phyloP scores from a whole-genome alignment of 2,888 invertebrate genomes.

The Melinaea menophilus region DNA sequence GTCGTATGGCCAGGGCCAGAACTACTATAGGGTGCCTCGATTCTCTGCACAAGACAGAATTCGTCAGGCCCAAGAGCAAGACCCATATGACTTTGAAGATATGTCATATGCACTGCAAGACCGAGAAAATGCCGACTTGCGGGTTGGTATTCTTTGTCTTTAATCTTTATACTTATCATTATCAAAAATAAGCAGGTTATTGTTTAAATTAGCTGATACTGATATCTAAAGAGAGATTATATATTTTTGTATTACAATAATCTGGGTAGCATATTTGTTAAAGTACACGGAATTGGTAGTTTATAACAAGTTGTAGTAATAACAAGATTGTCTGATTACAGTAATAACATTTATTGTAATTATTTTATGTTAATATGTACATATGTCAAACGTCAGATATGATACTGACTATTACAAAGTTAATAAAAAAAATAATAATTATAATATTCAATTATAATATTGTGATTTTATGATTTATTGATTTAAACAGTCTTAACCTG shows the following conservation, averaged over 20 bases:
- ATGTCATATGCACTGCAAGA: slow-evolving; percentile 68
- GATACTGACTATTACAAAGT: no score
- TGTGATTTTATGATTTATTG: no score
- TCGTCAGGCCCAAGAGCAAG: slow-evolving; percentile 68
- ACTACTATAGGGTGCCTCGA: slow-evolving; percentile 58
- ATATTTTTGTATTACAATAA: neutral
- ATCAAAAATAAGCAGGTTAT: neutral
- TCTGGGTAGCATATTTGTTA: no score
- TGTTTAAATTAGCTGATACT: neutral
- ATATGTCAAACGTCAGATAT: no score
- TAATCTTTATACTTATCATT: slow-evolving; percentile 2
- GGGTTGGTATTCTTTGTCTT: slow-evolving; percentile 41
- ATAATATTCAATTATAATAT: no score
- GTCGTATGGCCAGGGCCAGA: slow-evolving; percentile 47
- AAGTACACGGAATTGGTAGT: no score
- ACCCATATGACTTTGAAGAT: slow-evolving; percentile 63
- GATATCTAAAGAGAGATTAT: neutral
- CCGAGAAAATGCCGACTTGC: slow-evolving; percentile 63
- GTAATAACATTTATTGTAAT: no score
- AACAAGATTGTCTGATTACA: no score
- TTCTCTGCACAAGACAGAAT: slow-evolving; percentile 71
- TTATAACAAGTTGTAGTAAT: no score
- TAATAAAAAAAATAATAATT: no score
- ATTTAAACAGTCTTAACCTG: neutral
- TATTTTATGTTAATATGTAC: no score